A percentile compares a stretch with the other conserved stretches of the same genome.
phyloP scores from a whole-genome alignment of 2,113 vertebrate species.

The Cinclus mexicanus region DNA sequence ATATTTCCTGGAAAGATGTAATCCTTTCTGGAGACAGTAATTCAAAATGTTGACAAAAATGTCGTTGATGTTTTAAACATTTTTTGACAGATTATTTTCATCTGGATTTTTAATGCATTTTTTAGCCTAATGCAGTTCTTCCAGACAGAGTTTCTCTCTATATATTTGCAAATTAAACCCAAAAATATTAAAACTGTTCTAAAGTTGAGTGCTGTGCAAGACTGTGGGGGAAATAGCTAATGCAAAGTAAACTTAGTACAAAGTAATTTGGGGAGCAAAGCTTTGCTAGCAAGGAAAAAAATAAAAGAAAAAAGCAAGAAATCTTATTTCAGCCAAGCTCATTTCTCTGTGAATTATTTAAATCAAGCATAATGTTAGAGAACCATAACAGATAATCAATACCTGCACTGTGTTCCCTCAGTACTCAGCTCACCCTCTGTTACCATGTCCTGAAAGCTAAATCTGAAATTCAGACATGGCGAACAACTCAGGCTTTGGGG shows the following conservation, averaged over 20 bases:
- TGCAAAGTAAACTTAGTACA: not conserved
- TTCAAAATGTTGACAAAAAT: conserved; percentile 26
- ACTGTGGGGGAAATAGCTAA: not conserved
- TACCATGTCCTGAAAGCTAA: not conserved
- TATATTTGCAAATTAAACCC: conserved; percentile 17
- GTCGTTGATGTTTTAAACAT: not conserved
- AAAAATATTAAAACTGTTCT: not conserved
- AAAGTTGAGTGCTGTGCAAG: not conserved
- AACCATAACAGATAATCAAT: not conserved
- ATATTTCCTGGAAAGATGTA: not conserved
- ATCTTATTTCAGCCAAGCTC: not conserved
- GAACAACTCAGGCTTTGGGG: not conserved
- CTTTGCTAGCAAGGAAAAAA: not conserved
- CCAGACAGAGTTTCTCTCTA: not conserved
- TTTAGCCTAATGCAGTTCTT: not conserved
- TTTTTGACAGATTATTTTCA: conserved; percentile 29
- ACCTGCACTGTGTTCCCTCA: not conserved
- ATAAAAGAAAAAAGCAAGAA: not conserved
- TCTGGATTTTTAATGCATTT: not conserved
- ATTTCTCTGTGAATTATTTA: not conserved
- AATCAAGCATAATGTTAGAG: not conserved
- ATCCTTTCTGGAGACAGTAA: not conserved
- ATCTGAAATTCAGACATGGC: not conserved
- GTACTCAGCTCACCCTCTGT: not conserved
- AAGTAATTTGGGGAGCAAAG: not conserved